A percentile compares a stretch with the other conserved stretches of the same genome.
phyloP scores from a whole-genome alignment of 2,113 vertebrate genomes.

The Choloepus hoffmanni region DNA sequence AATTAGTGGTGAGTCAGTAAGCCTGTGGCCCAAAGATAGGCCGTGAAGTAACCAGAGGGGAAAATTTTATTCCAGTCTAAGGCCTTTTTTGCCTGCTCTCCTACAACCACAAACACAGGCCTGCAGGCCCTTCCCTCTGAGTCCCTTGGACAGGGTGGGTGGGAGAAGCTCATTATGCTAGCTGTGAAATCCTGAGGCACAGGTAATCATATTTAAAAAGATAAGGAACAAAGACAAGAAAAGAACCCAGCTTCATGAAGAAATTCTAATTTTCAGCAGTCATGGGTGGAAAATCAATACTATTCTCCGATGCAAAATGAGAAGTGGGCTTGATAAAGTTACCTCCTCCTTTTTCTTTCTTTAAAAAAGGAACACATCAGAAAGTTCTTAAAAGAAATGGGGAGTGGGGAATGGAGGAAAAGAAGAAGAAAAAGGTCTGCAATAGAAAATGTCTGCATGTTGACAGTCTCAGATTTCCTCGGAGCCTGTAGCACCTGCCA shows the following conservation, averaged over 20 bases:
- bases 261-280: constrained; percentile 87
- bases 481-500: no score
- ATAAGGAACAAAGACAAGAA: constrained; percentile 81
- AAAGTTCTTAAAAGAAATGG: neutral
- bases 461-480: neutral
- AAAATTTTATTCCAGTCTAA: constrained; percentile 56
- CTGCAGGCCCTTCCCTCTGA: neutral
- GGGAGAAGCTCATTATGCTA: constrained; percentile 84
- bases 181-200: constrained; percentile 79
- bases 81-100: neutral
- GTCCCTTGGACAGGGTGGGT: constrained; percentile 53
- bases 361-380: constrained; percentile 53
- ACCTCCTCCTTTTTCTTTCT: constrained; percentile 40
- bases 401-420: no score
- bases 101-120: neutral
- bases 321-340: constrained; percentile 77
- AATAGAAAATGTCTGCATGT: constrained; percentile 58
- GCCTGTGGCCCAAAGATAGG: constrained; percentile 80
- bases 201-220: constrained; percentile 86
- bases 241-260: constrained; percentile 76
- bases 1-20: constrained; percentile 88
- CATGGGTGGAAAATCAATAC: constrained; percentile 87
- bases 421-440: neutral
- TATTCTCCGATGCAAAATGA: constrained; percentile 80
- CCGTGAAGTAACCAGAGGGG: constrained; percentile 68